A percentile compares a stretch with the other conserved stretches of the same genome.
Evolutionary conservation across 2,113 vertebrate species (phyloP).

Genomic region (Eira barbara): DNA sequence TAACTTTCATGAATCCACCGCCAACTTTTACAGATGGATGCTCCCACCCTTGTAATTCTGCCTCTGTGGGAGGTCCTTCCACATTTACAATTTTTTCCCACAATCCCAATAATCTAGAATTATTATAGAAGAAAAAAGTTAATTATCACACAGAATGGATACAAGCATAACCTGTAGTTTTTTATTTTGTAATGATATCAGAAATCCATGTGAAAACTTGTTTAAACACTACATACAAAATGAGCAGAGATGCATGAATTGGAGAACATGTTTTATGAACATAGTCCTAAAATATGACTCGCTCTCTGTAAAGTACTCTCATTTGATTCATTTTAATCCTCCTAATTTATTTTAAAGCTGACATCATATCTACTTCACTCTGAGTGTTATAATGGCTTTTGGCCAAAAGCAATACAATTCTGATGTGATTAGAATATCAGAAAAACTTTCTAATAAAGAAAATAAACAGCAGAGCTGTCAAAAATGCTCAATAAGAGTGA

Average conservation of each 20-base stretch:
- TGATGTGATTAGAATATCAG: neutral
- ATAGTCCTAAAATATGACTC: neutral
- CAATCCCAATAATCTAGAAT: neutral
- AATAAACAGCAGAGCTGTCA: neutral
- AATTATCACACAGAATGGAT: neutral
- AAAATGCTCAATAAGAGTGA: neutral
- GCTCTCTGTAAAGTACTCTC: neutral
- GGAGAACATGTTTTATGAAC: neutral
- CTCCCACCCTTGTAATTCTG: neutral
- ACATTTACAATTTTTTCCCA: neutral
- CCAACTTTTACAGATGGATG: neutral
- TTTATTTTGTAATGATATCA: neutral
- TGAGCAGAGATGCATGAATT: neutral
- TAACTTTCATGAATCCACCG: neutral
- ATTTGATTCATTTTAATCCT: slow-evolving; percentile 27
- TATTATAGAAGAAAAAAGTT: neutral
- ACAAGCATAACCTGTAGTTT: neutral
- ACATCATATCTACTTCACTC: neutral
- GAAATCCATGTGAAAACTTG: neutral
- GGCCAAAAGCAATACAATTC: neutral
- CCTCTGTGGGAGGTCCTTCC: neutral
- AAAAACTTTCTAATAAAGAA: neutral
- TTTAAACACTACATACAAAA: neutral
- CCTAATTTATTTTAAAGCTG: slow-evolving; percentile 18
- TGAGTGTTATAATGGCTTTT: neutral